Conservation (phyloP, 2,797 vertebrate genomes). For the Artibeus lituratus region DNA sequence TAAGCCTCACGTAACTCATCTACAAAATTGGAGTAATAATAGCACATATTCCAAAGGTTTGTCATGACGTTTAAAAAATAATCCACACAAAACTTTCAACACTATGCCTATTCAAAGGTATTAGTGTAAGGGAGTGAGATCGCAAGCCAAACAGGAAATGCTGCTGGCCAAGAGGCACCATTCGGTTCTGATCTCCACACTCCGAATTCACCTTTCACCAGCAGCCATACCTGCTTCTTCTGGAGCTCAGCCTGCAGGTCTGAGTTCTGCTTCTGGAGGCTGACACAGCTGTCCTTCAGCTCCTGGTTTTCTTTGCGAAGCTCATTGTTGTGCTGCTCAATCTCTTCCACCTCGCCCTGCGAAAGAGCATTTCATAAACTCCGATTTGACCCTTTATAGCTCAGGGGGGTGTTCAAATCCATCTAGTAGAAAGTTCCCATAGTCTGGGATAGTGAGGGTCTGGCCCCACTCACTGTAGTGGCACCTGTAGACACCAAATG, state of each 20-base stretch:
- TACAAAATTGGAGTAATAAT: neutral
- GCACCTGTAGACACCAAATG: neutral
- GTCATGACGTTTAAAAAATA: neutral
- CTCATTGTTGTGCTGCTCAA: conserved; percentile 78
- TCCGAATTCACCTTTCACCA: neutral
- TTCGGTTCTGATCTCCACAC: neutral
- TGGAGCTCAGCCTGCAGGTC: conserved; percentile 66
- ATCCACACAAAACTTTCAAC: neutral
- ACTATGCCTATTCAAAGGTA: neutral
- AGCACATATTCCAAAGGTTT: neutral
- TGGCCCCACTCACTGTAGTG: neutral
- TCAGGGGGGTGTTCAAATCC: neutral
- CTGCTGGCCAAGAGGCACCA: neutral
- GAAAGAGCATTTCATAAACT: neutral
- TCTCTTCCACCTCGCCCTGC: conserved; percentile 88
- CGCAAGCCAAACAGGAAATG: neutral
- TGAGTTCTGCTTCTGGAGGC: conserved; percentile 66
- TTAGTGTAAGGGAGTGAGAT: neutral
- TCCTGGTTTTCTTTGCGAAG: conserved; percentile 74
- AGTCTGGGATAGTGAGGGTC: neutral
- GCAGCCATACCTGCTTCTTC: conserved; percentile 62
- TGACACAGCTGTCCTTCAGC: conserved; percentile 66
- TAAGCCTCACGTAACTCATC: neutral
- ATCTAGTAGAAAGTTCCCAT: neutral
- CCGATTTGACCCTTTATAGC: neutral